These are phyloP conservation scores for Aspiorhynchus laticeps DNA, from an alignment of 2,113 vertebrate species.

Conservation along the genomic window DNA sequence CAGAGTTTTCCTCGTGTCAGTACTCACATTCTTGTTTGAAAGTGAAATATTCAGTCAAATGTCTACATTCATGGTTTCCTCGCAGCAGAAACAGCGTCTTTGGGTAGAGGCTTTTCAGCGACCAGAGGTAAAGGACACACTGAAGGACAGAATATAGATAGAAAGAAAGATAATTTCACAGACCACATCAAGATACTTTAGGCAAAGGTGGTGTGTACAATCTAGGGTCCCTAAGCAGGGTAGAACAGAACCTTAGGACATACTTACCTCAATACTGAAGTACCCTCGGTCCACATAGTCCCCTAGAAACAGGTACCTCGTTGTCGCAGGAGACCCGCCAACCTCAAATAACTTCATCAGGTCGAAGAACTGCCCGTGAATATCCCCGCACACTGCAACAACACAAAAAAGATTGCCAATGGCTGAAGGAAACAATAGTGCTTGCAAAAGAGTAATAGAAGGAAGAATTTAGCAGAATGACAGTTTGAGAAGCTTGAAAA, in stretches of 20 bases:
- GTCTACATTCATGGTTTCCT: constrained; percentile 87
- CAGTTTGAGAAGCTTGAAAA: background rate
- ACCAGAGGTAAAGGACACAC: constrained; percentile 84
- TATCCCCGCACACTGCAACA: constrained; percentile 78
- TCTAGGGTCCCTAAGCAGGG: background rate
- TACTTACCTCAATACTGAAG: constrained; percentile 83
- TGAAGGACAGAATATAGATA: constrained; percentile 50
- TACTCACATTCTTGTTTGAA: constrained; percentile 88
- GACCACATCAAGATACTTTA: background rate
- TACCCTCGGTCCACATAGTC: constrained; percentile 97
- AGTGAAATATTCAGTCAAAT: constrained; percentile 86
- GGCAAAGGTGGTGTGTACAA: background rate
- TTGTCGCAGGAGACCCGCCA: constrained; percentile 81
- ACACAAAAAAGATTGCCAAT: constrained; percentile 1
- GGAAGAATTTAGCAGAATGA: background rate
- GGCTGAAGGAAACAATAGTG: constrained; percentile 21
- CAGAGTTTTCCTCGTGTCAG: background rate
- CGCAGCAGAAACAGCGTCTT: constrained; percentile 83
- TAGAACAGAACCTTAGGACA: background rate
- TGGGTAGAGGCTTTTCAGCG: constrained; percentile 85
- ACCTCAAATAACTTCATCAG: constrained; percentile 85
- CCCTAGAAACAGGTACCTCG: constrained; percentile 82
- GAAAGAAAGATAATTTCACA: constrained; percentile 31
- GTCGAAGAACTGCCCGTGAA: constrained; percentile 83
- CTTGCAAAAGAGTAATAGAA: background rate